Conservation (phyloP, 1,140 invertebrate species). For the Bombus vancouverensis region DNA sequence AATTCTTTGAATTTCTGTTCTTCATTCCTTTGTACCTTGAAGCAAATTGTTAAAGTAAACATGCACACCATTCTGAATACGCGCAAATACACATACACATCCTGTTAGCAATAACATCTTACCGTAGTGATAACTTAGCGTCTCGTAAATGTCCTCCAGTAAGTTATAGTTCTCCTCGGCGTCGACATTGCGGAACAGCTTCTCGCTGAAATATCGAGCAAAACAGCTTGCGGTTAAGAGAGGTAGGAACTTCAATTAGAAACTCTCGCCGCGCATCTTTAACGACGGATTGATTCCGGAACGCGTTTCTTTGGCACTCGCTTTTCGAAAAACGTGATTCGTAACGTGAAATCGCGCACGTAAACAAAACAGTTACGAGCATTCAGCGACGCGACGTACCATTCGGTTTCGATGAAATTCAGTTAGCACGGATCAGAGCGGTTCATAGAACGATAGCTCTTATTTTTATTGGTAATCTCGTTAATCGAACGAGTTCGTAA, state of each 20-base stretch:
- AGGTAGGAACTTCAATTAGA: not conserved
- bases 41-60: not conserved
- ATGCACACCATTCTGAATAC: not conserved
- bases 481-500: not conserved
- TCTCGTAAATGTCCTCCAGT: conserved; percentile 81
- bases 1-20: too few relatives aligned
- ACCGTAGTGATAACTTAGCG: conserved; percentile 78
- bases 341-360: not conserved
- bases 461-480: conserved; percentile 18
- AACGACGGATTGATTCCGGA: not conserved
- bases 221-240: conserved; percentile 2
- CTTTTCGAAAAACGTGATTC: not conserved
- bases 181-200: conserved; percentile 75
- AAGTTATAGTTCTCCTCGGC: conserved; percentile 79
- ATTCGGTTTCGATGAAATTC: conserved; percentile 5
- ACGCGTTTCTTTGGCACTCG: too few relatives aligned
- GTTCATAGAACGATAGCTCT: conserved; percentile 1
- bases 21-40: too few relatives aligned
- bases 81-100: not conserved
- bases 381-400: not conserved
- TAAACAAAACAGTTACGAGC: not conserved
- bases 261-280: not conserved
- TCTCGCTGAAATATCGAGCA: conserved; percentile 74
- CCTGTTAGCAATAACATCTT: conserved; percentile 59
- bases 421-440: conserved; percentile 2